These are phyloP conservation scores for Phylloscopus whistleri DNA, from an alignment of 2,113 vertebrate genomes.

Conservation along the genomic window DNA sequence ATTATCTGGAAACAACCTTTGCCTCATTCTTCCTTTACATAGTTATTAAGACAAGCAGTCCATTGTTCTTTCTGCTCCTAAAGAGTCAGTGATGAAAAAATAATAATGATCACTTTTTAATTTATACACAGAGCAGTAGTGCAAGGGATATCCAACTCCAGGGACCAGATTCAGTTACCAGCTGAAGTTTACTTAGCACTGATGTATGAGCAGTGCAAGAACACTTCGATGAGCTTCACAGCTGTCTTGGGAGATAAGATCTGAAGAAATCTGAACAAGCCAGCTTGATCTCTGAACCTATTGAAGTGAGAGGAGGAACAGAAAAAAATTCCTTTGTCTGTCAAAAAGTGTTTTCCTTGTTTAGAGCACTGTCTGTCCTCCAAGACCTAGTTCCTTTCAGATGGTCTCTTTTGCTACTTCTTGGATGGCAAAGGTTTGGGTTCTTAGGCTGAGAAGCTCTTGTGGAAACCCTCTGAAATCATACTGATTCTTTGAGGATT, in stretches of 20 bases:
- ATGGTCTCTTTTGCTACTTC: neutral
- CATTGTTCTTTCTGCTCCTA: conserved; percentile 31
- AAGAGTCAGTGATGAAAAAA: conserved; percentile 40
- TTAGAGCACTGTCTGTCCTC: neutral
- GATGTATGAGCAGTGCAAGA: neutral
- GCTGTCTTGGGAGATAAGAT: conserved; percentile 49
- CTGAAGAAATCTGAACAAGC: conserved; percentile 39
- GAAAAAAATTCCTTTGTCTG: neutral
- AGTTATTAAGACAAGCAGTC: conserved; percentile 1
- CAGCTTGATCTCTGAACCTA: conserved; percentile 50
- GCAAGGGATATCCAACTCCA: conserved; percentile 39
- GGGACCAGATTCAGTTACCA: conserved; percentile 41
- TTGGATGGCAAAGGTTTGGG: neutral
- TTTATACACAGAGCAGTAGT: conserved; percentile 20
- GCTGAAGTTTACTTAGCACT: conserved; percentile 52
- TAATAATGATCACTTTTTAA: conserved; percentile 39
- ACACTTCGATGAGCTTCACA: conserved; percentile 59
- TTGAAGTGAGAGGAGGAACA: conserved; percentile 9
- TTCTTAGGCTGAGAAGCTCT: neutral
- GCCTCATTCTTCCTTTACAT: neutral
- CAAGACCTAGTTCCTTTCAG: neutral
- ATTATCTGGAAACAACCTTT: neutral
- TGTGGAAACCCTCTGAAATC: neutral
- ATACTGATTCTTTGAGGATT: neutral
- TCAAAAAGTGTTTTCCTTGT: neutral